Evolutionary conservation across 2,888 invertebrate genomes (phyloP).

Genomic region (Orthonevra nobilis): DNA sequence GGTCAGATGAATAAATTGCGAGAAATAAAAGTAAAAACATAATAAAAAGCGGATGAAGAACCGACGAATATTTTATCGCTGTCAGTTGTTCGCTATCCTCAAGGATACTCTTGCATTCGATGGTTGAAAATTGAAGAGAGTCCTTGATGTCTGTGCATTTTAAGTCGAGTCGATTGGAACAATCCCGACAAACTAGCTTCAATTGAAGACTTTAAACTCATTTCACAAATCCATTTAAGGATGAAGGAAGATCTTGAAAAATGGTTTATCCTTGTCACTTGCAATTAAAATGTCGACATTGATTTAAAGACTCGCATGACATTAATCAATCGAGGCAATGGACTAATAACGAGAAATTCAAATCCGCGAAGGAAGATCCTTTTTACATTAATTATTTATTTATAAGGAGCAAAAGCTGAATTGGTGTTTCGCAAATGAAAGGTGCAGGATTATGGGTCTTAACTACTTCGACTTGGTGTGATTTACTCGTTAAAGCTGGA

Average conservation of each 20-base stretch:
- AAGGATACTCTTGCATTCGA: neutral
- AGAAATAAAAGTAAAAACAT: neutral
- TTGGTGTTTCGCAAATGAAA: neutral
- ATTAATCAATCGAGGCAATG: constrained; percentile 21
- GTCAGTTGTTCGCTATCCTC: neutral
- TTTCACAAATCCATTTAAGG: too few relatives aligned
- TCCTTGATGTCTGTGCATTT: too few relatives aligned
- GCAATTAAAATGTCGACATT: constrained; percentile 19
- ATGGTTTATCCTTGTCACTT: neutral
- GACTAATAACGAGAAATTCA: constrained; percentile 19
- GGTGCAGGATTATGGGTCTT: neutral
- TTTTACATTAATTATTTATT: constrained; percentile 24
- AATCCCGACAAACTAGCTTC: too few relatives aligned
- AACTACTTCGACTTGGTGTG: constrained; percentile 20
- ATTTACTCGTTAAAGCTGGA: constrained; percentile 8
- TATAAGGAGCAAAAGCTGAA: constrained; percentile 11
- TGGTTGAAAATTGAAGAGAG: constrained; percentile 2
- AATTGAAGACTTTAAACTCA: too few relatives aligned
- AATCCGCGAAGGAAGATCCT: constrained; percentile 3
- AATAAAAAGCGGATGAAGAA: neutral
- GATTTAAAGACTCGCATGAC: constrained; percentile 7
- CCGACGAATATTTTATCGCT: constrained; percentile 10
- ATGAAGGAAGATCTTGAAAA: too few relatives aligned
- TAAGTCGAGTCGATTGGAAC: too few relatives aligned
- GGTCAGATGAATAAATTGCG: constrained; percentile 1